Conservation (phyloP, 2,113 vertebrate species). For the Steatornis caripensis region DNA sequence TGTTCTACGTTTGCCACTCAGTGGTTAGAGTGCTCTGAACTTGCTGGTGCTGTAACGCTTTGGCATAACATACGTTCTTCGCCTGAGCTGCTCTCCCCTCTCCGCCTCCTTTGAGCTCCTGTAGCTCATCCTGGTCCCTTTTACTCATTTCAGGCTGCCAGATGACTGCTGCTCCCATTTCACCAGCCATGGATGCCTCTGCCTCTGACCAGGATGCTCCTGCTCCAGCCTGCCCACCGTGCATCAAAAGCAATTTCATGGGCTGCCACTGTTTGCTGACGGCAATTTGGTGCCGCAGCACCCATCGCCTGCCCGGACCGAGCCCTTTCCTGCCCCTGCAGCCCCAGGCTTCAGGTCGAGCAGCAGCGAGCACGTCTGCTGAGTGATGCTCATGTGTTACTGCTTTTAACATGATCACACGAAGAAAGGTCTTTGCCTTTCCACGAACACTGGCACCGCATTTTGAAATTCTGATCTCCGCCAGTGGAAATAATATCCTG, state of each 20-base stretch:
- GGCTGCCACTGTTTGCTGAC: background rate
- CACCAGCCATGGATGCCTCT: background rate
- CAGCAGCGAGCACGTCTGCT: fast-evolving
- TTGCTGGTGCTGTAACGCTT: background rate
- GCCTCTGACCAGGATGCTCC: background rate
- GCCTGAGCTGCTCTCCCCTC: background rate
- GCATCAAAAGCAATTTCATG: background rate
- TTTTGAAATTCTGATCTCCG: background rate
- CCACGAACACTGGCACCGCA: background rate
- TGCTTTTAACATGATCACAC: background rate
- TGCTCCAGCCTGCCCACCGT: fast-evolving
- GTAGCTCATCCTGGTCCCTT: background rate
- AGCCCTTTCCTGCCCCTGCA: background rate
- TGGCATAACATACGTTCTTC: background rate
- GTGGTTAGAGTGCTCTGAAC: background rate
- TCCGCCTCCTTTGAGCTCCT: background rate
- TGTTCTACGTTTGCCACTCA: fast-evolving
- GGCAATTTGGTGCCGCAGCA: background rate
- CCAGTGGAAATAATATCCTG: background rate
- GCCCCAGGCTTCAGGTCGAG: background rate
- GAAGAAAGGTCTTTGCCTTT: background rate
- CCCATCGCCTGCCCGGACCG: fast-evolving
- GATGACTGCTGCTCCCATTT: fast-evolving
- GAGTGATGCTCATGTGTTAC: fast-evolving
- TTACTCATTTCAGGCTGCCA: background rate